Evolutionary conservation across 2,113 vertebrate genomes (phyloP), one percentile per base, ranked within the genome.

Genomic region (Hymenochirus boettgeri): DNA sequence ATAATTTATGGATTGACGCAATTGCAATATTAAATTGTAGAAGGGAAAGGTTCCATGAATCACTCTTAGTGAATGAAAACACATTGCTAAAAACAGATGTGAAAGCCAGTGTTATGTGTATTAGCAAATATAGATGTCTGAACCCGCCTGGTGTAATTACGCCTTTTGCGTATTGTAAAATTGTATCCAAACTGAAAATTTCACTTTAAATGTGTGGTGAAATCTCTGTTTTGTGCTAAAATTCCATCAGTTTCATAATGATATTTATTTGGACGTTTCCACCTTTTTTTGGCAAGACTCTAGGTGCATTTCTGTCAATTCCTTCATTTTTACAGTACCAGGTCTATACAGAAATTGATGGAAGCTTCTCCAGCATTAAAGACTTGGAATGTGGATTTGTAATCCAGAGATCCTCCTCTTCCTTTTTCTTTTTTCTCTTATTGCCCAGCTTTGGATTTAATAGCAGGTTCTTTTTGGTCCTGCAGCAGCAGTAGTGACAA

Each of bases 351-450:
- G 79, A 82, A 61, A 89, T 71, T 0, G 88, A 89, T 0, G 85
- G 84, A 42, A 84, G 80, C 74, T 90, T 90, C 73, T 96, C 93
- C 31, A 91, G 79, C 47, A 88, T 86, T 59, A 92, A 83, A 1
- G 92, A 83, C 62, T 91, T 91, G 3, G 87, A 79, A 77, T 95
- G 93, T n/a, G 65, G 65, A 19, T 92, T 91, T 0, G 96, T 94
- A 72, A 99, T 99, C 96, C 96, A 99, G 54, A 99, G 82, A 74
- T 99, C 95, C 7, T 96, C 93, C 1, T 85, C 81, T 18, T 83
- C 85, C 25, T 79, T 76, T 9, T 76, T 90, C 75, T 78, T 89
- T 53, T 81, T 85, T 65, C 87, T 93, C 70, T 90, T 94, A 69
- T 89, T 92, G 59, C 87, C 83, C 0, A 72, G 11, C 0, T 67